Percentiles rank a stretch among this genome's conserved stretches.
phyloP scores from a whole-genome alignment of 1,140 invertebrate species.

The Heliothis virescens region DNA sequence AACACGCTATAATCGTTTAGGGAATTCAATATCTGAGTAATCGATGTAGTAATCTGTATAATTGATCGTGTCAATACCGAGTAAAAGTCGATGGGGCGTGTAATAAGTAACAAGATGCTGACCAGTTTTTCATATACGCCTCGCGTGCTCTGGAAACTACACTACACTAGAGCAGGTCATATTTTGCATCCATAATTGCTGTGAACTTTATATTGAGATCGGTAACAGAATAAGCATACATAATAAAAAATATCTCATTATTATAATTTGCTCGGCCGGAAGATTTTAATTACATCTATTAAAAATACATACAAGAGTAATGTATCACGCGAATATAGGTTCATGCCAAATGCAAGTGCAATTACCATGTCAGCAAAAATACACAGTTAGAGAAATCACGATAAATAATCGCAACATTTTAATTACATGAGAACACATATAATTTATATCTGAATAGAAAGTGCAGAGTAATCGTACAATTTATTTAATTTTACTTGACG shows the following conservation, averaged over 20 bases:
- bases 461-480: conserved; percentile 34
- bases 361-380: conserved; percentile 32
- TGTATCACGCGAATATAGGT: neutral
- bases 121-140: conserved; percentile 42
- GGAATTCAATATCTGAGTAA: conserved; percentile 39
- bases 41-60: conserved; percentile 42
- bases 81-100: conserved; percentile 41
- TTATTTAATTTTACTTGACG: conserved; percentile 31
- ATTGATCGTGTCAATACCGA: conserved; percentile 50
- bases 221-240: conserved; percentile 18
- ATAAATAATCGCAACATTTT: conserved; percentile 24
- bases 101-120: conserved; percentile 42
- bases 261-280: neutral
- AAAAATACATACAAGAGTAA: conserved; percentile 1
- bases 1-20: conserved; percentile 6
- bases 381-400: conserved; percentile 16
- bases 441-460: conserved; percentile 23
- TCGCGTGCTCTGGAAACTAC: conserved; percentile 14
- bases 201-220: conserved; percentile 51
- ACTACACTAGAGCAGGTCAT: conserved; percentile 23
- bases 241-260: conserved; percentile 9
- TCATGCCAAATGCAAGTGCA: conserved; percentile 22
- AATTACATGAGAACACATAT: conserved; percentile 27
- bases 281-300: conserved; percentile 30
- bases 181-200: conserved; percentile 36